These are phyloP conservation scores for Lepidurus apus DNA, from an alignment of 1,140 invertebrate species.

Conservation along the genomic window DNA sequence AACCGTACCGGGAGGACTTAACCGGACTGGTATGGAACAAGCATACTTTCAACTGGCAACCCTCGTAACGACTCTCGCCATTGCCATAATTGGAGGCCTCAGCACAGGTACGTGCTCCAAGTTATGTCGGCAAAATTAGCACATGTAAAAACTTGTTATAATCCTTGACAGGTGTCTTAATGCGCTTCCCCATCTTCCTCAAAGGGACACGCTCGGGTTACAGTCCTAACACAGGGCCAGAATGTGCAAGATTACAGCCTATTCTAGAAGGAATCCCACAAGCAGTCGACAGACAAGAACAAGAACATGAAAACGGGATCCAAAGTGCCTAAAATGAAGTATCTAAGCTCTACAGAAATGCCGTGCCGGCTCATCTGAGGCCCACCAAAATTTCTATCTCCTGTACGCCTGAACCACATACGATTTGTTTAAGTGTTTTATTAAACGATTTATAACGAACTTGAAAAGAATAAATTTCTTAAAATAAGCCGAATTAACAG, in stretches of 20 bases:
- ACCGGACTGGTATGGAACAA: slow-evolving; percentile 60
- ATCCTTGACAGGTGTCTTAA: background rate
- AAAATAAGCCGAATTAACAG: background rate
- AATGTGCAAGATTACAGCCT: background rate
- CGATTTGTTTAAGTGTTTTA: background rate
- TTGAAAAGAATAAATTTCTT: background rate
- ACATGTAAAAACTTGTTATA: background rate
- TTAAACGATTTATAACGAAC: background rate
- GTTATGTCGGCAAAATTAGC: background rate
- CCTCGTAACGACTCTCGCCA: slow-evolving; percentile 59
- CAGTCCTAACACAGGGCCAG: background rate
- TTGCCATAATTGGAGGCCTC: slow-evolving; percentile 66
- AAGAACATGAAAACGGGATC: background rate
- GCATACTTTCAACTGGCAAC: slow-evolving; percentile 71
- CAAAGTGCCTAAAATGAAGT: background rate
- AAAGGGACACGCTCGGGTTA: background rate
- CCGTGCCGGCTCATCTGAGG: background rate
- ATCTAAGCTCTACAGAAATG: background rate
- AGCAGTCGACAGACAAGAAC: background rate
- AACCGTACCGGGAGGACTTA: slow-evolving; percentile 48
- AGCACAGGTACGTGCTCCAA: slow-evolving; percentile 60
- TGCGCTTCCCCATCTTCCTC: background rate
- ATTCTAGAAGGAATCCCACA: background rate
- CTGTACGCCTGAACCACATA: background rate
- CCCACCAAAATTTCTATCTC: background rate